A percentile compares a stretch with the other conserved stretches of the same genome.
phyloP scores from a whole-genome alignment of 2,797 vertebrate species.

The Thaleichthys pacificus region DNA sequence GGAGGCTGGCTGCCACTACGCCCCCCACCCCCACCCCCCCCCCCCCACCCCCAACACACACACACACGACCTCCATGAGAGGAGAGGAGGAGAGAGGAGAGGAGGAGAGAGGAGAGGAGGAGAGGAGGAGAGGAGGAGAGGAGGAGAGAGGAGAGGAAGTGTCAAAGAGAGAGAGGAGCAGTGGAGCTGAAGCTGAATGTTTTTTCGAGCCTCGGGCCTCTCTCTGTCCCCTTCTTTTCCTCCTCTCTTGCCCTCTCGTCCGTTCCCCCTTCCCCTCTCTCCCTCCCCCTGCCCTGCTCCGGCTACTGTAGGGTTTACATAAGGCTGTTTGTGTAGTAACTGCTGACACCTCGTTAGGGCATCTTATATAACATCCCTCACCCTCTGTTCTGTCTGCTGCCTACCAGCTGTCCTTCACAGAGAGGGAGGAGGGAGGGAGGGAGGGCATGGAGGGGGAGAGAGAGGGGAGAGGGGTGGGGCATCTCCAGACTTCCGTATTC shows the following conservation, averaged over 20 bases:
- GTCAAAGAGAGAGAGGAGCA: constrained; percentile 14
- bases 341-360: too few relatives aligned
- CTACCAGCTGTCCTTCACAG: too few relatives aligned
- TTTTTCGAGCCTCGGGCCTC: too few relatives aligned
- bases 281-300: too few relatives aligned
- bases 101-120: not conserved
- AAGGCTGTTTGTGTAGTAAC: too few relatives aligned
- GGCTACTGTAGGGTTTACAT: too few relatives aligned
- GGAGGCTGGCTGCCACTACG: constrained; percentile 24
- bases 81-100: constrained; percentile 38
- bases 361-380: too few relatives aligned
- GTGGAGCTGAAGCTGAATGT: not conserved
- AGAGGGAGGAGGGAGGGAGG: too few relatives aligned
- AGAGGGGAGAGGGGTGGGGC: too few relatives aligned
- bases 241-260: not conserved
- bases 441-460: too few relatives aligned
- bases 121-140: constrained; percentile 7
- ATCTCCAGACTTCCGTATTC: too few relatives aligned
- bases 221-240: not conserved
- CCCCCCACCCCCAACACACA: constrained; percentile 12
- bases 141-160: constrained; percentile 12
- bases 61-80: constrained; percentile 24
- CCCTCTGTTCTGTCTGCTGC: too few relatives aligned
- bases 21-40: constrained; percentile 17
- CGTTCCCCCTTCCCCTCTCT: not conserved